Percentiles rank a stretch among this genome's conserved stretches.
Conservation (phyloP, 2,888 invertebrate species). For the Digitonthophagus gazella region DNA sequence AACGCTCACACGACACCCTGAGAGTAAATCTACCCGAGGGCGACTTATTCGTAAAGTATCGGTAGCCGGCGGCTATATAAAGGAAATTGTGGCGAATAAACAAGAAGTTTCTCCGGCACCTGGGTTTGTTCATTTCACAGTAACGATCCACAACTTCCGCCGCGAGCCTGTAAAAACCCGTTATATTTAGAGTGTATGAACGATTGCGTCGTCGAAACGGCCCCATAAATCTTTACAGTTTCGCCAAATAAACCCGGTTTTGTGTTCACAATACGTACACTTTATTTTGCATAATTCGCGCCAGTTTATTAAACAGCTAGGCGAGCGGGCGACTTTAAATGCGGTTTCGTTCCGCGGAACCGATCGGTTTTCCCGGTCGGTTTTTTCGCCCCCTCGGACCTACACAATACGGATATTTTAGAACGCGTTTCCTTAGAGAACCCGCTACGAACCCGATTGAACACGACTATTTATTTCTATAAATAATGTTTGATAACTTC, state of each 20-base stretch:
- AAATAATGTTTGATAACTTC: conserved; percentile 7
- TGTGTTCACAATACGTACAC: conserved; percentile 12
- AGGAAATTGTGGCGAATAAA: conserved; percentile 31
- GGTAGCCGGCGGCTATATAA: conserved; percentile 21
- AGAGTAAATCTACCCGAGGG: not conserved
- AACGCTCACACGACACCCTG: conserved; percentile 2
- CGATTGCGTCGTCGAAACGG: conserved; percentile 38
- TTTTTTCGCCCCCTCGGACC: not conserved
- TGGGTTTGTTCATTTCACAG: conserved; percentile 38
- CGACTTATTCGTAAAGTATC: not conserved
- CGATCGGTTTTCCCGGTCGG: not conserved
- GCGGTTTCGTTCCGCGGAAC: not conserved
- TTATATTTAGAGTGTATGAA: conserved; percentile 41
- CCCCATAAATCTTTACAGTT: conserved; percentile 37
- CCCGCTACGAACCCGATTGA: not conserved
- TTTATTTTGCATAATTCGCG: conserved; percentile 24
- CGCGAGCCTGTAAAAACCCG: conserved; percentile 34
- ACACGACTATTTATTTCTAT: conserved; percentile 7
- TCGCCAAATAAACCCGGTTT: conserved; percentile 33
- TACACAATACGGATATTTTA: conserved; percentile 8
- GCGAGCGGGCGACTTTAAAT: conserved; percentile 6
- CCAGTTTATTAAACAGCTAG: conserved; percentile 23
- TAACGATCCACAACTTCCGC: conserved; percentile 40
- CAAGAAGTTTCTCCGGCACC: conserved; percentile 37
- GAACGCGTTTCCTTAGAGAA: conserved; percentile 1